Evolutionary conservation across 1,140 invertebrate species (phyloP).

Genomic region (Apis laboriosa): DNA sequence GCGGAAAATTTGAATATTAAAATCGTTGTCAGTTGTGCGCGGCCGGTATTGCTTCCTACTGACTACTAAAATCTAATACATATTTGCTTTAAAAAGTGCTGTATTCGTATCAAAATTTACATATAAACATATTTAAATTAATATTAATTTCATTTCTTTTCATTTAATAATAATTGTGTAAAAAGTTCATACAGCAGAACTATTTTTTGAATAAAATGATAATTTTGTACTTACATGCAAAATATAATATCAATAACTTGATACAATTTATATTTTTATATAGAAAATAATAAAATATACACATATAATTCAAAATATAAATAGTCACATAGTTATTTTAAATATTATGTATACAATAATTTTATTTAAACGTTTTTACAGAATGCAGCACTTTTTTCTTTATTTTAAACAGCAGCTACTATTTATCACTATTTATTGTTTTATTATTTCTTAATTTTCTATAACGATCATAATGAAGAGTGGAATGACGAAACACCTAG

Average conservation of each 20-base stretch:
- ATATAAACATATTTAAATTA: constrained; percentile 43
- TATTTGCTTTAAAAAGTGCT: constrained; percentile 62
- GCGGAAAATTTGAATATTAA: constrained; percentile 70
- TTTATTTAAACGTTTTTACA: constrained; percentile 62
- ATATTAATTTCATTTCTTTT: constrained; percentile 35
- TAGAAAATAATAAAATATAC: constrained; percentile 53
- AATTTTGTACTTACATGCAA: constrained; percentile 19
- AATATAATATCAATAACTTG: constrained; percentile 24
- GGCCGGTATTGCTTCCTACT: constrained; percentile 75
- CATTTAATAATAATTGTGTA: constrained; percentile 36
- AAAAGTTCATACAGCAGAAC: constrained; percentile 47
- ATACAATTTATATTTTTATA: constrained; percentile 28
- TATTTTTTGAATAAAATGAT: constrained; percentile 10
- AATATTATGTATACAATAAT: constrained; percentile 48
- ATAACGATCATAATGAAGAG: constrained; percentile 63
- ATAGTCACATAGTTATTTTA: constrained; percentile 37
- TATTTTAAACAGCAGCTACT: constrained; percentile 60
- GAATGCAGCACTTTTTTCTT: constrained; percentile 68
- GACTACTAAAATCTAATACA: constrained; percentile 59
- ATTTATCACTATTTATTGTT: constrained; percentile 67
- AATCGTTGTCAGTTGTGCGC: constrained; percentile 76
- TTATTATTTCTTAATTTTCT: constrained; percentile 65
- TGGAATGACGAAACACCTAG: constrained; percentile 61
- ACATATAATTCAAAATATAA: constrained; percentile 44
- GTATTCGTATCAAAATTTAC: constrained; percentile 66